These are phyloP conservation scores for Corythornis cristatus DNA, from an alignment of 2,113 vertebrate species.

Conservation along the genomic window DNA sequence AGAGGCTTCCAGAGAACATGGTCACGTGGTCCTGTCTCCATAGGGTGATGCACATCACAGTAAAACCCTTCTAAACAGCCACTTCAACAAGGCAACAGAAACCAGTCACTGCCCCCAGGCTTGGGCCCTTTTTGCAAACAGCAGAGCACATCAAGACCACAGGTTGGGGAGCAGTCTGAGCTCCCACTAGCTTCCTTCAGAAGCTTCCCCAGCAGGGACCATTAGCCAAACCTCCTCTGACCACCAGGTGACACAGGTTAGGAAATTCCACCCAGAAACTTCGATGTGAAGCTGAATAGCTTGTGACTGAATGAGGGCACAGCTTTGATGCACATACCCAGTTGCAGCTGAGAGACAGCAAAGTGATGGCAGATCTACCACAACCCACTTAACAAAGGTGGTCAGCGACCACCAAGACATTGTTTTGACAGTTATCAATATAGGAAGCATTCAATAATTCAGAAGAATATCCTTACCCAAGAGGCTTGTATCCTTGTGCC, in stretches of 20 bases:
- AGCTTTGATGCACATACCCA: not conserved
- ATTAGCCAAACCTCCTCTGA: not conserved
- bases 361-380: not conserved
- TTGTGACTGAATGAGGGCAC: not conserved
- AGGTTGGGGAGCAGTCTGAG: not conserved
- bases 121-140: not conserved
- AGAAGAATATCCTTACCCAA: not conserved
- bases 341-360: not conserved
- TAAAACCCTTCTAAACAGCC: not conserved
- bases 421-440: not conserved
- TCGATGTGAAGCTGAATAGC: not conserved
- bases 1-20: not conserved
- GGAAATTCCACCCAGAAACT: not conserved
- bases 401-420: not conserved
- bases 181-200: not conserved
- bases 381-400: not conserved
- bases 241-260: not conserved
- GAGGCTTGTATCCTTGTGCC: not conserved
- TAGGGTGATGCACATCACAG: not conserved
- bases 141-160: not conserved
- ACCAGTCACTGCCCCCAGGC: not conserved
- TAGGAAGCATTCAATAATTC: not conserved
- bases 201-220: not conserved
- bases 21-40: not conserved
- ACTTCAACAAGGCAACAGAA: accelerated